A percentile compares a stretch with the other conserved stretches of the same genome.
phyloP scores from a whole-genome alignment of 2,113 vertebrate genomes.

The Thymallus thymallus region DNA sequence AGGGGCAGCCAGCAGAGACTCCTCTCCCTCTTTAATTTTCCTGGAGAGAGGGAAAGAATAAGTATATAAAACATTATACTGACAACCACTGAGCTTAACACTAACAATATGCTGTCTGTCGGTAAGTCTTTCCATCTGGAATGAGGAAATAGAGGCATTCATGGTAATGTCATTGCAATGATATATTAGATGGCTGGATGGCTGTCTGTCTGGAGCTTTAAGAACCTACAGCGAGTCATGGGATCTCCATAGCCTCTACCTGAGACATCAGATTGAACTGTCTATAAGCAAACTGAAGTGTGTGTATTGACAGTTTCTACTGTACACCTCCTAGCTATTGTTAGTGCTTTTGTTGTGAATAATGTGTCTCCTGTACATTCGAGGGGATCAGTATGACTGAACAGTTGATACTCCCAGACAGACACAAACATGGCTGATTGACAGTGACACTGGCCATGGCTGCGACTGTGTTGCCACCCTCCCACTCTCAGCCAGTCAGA shows the following conservation, averaged over 20 bases:
- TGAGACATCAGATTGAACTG: constrained; percentile 36
- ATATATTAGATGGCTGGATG: constrained; percentile 6
- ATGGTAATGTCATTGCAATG: constrained; percentile 25
- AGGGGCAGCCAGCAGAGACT: constrained; percentile 70
- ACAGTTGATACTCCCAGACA: constrained; percentile 31
- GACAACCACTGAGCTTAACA: background rate
- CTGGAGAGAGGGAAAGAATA: constrained; percentile 40
- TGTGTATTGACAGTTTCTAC: background rate
- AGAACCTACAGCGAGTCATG: constrained; percentile 38
- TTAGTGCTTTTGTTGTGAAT: constrained; percentile 8
- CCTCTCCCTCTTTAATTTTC: constrained; percentile 72
- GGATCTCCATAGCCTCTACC: constrained; percentile 29
- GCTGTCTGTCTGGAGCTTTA: constrained; percentile 5
- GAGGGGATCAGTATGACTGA: constrained; percentile 18
- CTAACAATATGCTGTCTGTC: constrained; percentile 19
- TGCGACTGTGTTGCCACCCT: background rate
- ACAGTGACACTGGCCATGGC: constrained; percentile 15
- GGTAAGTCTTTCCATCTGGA: constrained; percentile 2
- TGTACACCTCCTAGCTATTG: constrained; percentile 4
- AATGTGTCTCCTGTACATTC: constrained; percentile 5
- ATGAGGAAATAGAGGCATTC: constrained; percentile 9
- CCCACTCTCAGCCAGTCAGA: constrained; percentile 23
- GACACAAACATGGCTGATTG: constrained; percentile 3
- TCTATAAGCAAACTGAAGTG: constrained; percentile 5
- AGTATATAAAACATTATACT: background rate